A percentile compares a stretch with the other conserved stretches of the same genome.
phyloP scores from a whole-genome alignment of 1,140 invertebrate species.

The Aethina tumida region DNA sequence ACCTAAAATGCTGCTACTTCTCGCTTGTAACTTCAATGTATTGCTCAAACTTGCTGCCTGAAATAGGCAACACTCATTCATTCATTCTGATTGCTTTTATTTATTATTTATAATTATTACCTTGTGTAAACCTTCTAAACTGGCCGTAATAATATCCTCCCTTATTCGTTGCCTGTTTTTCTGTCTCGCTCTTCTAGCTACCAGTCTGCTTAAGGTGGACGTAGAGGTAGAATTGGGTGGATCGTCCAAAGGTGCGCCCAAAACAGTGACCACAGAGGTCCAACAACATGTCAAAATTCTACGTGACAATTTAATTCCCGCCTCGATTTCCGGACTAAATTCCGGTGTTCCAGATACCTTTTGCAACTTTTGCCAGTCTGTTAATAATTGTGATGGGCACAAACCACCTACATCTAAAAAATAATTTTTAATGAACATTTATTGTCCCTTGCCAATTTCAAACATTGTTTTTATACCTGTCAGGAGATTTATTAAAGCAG shows the following conservation, averaged over 20 bases:
- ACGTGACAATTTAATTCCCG: slow-evolving; percentile 53
- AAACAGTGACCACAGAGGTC: slow-evolving; percentile 80
- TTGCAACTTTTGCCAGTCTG: slow-evolving; percentile 74
- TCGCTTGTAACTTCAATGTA: slow-evolving; percentile 65
- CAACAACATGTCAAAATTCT: slow-evolving; percentile 82
- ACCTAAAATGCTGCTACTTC: slow-evolving; percentile 72
- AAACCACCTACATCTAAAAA: slow-evolving; percentile 74
- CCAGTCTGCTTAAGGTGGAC: slow-evolving; percentile 31
- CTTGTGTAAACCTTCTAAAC: slow-evolving; percentile 83
- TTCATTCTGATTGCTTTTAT: background rate
- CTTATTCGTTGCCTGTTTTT: slow-evolving; percentile 48
- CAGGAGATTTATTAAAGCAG: slow-evolving; percentile 64
- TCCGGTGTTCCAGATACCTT: slow-evolving; percentile 52
- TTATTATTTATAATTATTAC: slow-evolving; percentile 36
- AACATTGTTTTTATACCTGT: slow-evolving; percentile 46
- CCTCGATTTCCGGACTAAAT: slow-evolving; percentile 56
- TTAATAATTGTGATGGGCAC: slow-evolving; percentile 66
- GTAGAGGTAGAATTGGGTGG: slow-evolving; percentile 43
- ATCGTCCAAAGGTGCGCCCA: slow-evolving; percentile 64
- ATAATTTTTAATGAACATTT: slow-evolving; percentile 18
- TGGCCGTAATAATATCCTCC: slow-evolving; percentile 68
- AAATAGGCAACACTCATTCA: slow-evolving; percentile 16
- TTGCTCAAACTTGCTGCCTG: slow-evolving; percentile 64
- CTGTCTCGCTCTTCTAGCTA: slow-evolving; percentile 36
- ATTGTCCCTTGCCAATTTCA: background rate